Conservation (phyloP, 1,140 invertebrate species). For the Scaptomyza pallida region DNA sequence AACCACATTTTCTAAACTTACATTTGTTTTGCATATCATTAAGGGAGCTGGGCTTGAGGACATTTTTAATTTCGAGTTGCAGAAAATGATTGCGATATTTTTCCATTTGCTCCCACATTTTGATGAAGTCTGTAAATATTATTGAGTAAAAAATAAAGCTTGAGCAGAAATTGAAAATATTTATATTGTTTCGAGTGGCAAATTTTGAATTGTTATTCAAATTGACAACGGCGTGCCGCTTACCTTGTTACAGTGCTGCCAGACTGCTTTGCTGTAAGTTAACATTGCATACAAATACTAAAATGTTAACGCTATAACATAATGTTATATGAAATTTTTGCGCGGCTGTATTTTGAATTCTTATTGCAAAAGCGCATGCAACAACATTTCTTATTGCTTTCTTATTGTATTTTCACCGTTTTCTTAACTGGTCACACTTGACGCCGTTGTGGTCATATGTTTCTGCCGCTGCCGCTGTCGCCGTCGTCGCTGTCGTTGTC, state of each 20-base stretch:
- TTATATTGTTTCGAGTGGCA: neutral
- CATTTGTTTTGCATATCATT: conserved; percentile 54
- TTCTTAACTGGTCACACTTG: conserved; percentile 18
- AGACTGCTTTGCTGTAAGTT: neutral
- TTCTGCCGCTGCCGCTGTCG: conserved; percentile 20
- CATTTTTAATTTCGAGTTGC: conserved; percentile 59
- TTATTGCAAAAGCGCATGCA: neutral
- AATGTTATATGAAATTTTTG: neutral
- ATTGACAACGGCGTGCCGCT: neutral
- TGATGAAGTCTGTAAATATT: neutral
- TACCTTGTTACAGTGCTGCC: conserved; percentile 12
- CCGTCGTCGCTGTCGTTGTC: conserved; percentile 8
- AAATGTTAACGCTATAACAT: conserved; percentile 4
- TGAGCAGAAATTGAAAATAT: neutral
- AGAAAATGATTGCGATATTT: conserved; percentile 71
- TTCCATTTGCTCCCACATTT: conserved; percentile 75
- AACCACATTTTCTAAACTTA: conserved; percentile 6
- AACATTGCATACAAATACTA: conserved; percentile 2
- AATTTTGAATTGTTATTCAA: conserved; percentile 16
- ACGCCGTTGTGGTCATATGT: conserved; percentile 14
- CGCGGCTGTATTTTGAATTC: neutral
- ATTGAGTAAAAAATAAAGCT: conserved; percentile 3
- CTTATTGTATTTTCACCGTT: neutral
- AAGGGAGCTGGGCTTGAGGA: conserved; percentile 52
- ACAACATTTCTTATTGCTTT: neutral